Base-by-base conservation (phyloP, 2,888 invertebrate species). In the Gastrophysa polygoni region DNA sequence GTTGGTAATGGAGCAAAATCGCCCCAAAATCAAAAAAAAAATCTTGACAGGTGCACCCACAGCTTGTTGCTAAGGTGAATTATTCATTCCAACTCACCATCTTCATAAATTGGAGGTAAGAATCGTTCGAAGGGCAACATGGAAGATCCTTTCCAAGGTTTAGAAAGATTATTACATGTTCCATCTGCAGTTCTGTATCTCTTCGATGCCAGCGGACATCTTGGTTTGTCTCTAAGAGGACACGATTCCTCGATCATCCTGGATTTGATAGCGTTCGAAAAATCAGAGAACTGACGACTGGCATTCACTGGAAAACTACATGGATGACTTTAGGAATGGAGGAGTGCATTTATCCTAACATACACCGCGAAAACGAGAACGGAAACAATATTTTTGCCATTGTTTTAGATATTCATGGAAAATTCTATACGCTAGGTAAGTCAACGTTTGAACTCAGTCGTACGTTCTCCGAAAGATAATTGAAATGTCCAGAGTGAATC, bases 161-260 rank as follows among this genome's bases (percentile, higher is more conserved):
- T 85, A 56, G 85, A 84, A 55, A 89, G 81, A 82, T 96, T 95
- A 82, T 96, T 96, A 81, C 96, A 96, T 32, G 93, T 92, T 32
- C 96, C 96, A 76, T 95, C 94, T 57, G 92, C 88, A 0, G 93
- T 92, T 56, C 95, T 88, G 81, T 93, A 96, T 64, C 89, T 82
- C 74, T 86, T 86, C 14, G 89, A 86, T 21, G 90, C 89, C 6
- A 88, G 85, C 56, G 89, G 87, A 75, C 92, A 93, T 68, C 86
- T 85, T 0, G 91, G 90, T 2, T 83, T 81, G 10, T 88, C 89
- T 48, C 86, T 83, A 1, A 88, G 83, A 0, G 92, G 92, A 71
- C 92, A 93, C 61, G 87, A 71, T 20, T 75, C 74, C 20, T 68
- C 62, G 5, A 71, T 61, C 16, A 72, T 66, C 54, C 71, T 66